Evolutionary conservation across 2,888 invertebrate genomes (phyloP), one percentile per base, ranked within the genome.

Genomic region (Norana najaformis): DNA sequence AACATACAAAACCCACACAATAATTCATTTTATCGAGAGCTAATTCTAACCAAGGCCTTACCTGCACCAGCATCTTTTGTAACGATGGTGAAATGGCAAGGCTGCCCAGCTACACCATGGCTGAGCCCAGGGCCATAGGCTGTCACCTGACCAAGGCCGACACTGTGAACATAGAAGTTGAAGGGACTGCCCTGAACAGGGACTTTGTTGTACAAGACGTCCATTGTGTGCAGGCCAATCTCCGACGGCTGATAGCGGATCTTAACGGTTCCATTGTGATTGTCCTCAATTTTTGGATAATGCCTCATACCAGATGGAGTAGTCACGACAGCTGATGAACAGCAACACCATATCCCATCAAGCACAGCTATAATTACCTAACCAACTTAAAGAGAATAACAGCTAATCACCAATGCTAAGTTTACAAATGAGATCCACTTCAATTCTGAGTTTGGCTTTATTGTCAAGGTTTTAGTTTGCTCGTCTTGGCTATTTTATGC

Each of bases 91-190:
- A 99, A 99, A 95, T 97, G 97, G 93, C 97, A 97, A 0, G 98
- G 98, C 95, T 99, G 98, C 11, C 98, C 98, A 92, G 98, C 97
- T 89, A 98, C 97, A 37, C 99, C 99, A 94, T 97, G 97, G 91
- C 97, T 96, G 91, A 99, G 96, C 82, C 99, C 99, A 8, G 98
- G 96, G 1, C 99, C 99, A 94, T 98, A 98, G 0, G 99, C 99
- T 30, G 98, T 99, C 92, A 99, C 98, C 95, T 97, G 97, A 89
- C 98, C 99, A 91, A 97, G 98, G 92, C 97, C 96, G 92, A 98
- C 96, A 90, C 94, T 93, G 91, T 95, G 95, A 93, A 99, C 99
- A 95, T 98, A 98, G 96, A 99, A 99, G 96, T 88, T 91, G 92
- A 92, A 92, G 20, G 92, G 92, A 47, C 91, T 91, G 88, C 92